Percentiles rank a stretch among this genome's conserved stretches.
Conservation (phyloP, 1,140 invertebrate species). For the Aphaenogaster floridana region DNA sequence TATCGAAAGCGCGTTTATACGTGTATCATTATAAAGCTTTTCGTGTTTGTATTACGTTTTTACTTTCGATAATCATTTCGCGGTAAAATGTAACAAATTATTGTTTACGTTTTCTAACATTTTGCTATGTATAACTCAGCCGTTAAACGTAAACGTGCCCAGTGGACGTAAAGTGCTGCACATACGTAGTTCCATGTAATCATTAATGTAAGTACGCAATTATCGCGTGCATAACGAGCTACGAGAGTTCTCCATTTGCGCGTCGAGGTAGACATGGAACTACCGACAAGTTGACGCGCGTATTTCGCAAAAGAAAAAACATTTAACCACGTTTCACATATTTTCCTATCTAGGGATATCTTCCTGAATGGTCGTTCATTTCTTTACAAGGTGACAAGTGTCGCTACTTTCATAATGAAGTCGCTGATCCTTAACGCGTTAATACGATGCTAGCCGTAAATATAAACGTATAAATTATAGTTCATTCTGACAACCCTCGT, state of each 20-base stretch:
- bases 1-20: not conserved
- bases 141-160: constrained; percentile 50
- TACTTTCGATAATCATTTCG: not conserved
- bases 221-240: constrained; percentile 62
- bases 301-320: constrained; percentile 37
- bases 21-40: not conserved
- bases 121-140: not conserved
- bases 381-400: not conserved
- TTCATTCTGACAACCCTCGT: constrained; percentile 15
- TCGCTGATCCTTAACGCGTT: not conserved
- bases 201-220: constrained; percentile 64
- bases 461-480: constrained; percentile 8
- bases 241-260: constrained; percentile 61
- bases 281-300: constrained; percentile 41
- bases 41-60: not conserved
- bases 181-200: constrained; percentile 56
- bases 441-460: not conserved
- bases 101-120: constrained; percentile 38
- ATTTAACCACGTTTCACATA: not conserved
- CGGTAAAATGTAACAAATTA: not conserved
- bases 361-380: constrained; percentile 5
- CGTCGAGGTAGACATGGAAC: constrained; percentile 36
- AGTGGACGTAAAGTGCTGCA: constrained; percentile 38
- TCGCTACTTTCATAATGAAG: not conserved
- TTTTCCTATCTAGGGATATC: constrained; percentile 45